Conservation (phyloP, 2,888 invertebrate species). For the Hypomecis punctinalis region DNA sequence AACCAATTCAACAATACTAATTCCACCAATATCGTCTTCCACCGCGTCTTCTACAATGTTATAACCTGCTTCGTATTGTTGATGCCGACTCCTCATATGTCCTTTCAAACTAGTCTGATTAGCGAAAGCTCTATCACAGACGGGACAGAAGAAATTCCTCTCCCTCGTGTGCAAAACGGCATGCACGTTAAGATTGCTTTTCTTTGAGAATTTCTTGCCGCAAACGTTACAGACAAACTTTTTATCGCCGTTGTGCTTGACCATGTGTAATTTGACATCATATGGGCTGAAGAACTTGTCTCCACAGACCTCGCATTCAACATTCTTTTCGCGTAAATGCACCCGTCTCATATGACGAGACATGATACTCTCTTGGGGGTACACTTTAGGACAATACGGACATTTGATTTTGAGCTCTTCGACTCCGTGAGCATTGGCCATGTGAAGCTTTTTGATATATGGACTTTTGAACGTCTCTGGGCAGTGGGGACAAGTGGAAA, state of each 20-base stretch:
- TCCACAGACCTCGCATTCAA: slow-evolving; percentile 76
- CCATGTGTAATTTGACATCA: slow-evolving; percentile 79
- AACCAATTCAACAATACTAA: too few species aligned
- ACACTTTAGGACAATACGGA: slow-evolving; percentile 78
- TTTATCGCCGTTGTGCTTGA: slow-evolving; percentile 83
- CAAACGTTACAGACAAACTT: slow-evolving; percentile 85
- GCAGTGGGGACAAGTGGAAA: slow-evolving; percentile 72
- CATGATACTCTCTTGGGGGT: slow-evolving; percentile 83
- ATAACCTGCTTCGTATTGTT: slow-evolving; percentile 42
- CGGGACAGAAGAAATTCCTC: slow-evolving; percentile 77
- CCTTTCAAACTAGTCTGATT: slow-evolving; percentile 69
- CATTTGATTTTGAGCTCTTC: slow-evolving; percentile 79
- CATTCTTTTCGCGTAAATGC: slow-evolving; percentile 80
- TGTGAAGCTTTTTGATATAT: slow-evolving; percentile 73
- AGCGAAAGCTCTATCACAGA: slow-evolving; percentile 83
- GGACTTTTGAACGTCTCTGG: slow-evolving; percentile 78
- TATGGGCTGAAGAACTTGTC: slow-evolving; percentile 77
- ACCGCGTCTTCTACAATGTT: slow-evolving; percentile 53
- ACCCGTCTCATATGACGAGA: slow-evolving; percentile 86
- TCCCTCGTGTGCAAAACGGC: slow-evolving; percentile 83
- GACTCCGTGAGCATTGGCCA: slow-evolving; percentile 74
- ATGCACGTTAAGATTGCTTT: slow-evolving; percentile 86
- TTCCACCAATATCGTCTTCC: slow-evolving; percentile 20
- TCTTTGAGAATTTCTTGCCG: slow-evolving; percentile 85
- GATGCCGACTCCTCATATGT: slow-evolving; percentile 65